Conservation (phyloP, 1,140 invertebrate species). For the Conus ventricosus region DNA sequence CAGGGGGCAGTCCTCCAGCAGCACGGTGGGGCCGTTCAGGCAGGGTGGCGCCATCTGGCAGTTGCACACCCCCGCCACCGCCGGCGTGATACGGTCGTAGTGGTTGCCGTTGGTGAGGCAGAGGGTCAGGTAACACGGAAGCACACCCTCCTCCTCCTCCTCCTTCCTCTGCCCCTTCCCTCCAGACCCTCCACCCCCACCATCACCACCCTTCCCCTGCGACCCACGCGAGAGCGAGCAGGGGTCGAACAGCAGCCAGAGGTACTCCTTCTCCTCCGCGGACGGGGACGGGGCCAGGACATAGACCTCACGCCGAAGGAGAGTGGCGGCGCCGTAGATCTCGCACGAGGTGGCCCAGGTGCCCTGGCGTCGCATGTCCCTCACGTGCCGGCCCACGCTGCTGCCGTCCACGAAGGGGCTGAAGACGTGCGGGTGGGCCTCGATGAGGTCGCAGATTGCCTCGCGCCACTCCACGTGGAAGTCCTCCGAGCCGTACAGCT, state of each 20-base stretch:
- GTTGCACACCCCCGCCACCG: slow-evolving; percentile 51
- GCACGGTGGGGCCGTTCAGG: slow-evolving; percentile 45
- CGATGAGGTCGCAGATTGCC: slow-evolving; percentile 62
- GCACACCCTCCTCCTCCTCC: not conserved
- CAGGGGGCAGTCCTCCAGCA: slow-evolving; percentile 48
- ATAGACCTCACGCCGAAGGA: slow-evolving; percentile 64
- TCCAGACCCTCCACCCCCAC: not conserved
- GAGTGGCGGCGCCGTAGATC: slow-evolving; percentile 66
- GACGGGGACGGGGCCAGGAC: slow-evolving; percentile 64
- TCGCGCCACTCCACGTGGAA: slow-evolving; percentile 64
- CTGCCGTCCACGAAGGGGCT: slow-evolving; percentile 60
- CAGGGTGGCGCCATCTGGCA: slow-evolving; percentile 51
- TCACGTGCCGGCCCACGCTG: slow-evolving; percentile 36
- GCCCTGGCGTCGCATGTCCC: slow-evolving; percentile 54
- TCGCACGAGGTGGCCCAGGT: slow-evolving; percentile 69
- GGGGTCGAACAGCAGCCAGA: slow-evolving; percentile 47
- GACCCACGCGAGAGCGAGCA: not conserved
- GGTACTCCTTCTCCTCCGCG: not conserved
- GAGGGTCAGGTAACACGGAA: slow-evolving; percentile 58
- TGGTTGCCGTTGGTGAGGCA: slow-evolving; percentile 66
- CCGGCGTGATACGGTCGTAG: slow-evolving; percentile 59
- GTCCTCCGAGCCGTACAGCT: slow-evolving; percentile 62
- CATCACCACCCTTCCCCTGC: not conserved
- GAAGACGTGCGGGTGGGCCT: slow-evolving; percentile 60
- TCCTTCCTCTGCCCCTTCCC: not conserved